Base-by-base conservation (phyloP, 2,888 invertebrate species). In the Auanema freiburgensis region DNA sequence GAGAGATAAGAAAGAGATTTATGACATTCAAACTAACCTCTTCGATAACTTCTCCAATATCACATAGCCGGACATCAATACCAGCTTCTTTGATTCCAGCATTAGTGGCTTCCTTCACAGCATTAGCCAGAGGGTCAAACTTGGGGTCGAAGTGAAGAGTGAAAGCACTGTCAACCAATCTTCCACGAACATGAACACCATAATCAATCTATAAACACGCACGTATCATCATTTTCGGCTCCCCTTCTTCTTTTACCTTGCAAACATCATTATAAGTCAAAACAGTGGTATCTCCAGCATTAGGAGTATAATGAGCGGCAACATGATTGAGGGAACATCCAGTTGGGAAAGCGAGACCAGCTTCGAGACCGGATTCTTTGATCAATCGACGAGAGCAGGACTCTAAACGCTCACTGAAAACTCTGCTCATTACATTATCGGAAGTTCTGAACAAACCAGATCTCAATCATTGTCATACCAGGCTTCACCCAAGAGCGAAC, bases 271-370 rank as follows among this genome's bases (percentile, higher is more conserved):
- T 94, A 80, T 92, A 92, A 74, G 91, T 89, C 55, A 98, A 87
- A 11, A 97, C 93, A 0, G 97, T 98, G 11, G 90, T 88, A 85
- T 99, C 98, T 12, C 95, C 98, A 59, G 94, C 93, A 85, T 99
- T 99, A 4, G 98, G 98, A 14, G 98, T 99, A 83, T 99, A 98
- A 87, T 98, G 98, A 57, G 98, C 98, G 60, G 98, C 98, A 84
- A 96, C 97, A 85, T 98, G 92, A 86, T 99, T 98, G 42, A 96
- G 88, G n/a, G 95, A 96, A 84, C 96, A 96, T 0, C 97, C 97
- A 0, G 96, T 97, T 0, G 98, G 98, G 85, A 98, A 98, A 2
- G 88, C 88, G 55, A 88, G 79, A 16, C 88, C 98, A 1, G 97
- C 93, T 78, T 94, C 91, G 8, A 98, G 87, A 0, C 95, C 96